These are phyloP conservation scores for Ceratitis capitata DNA, from an alignment of 1,140 invertebrate species.

Conservation along the genomic window DNA sequence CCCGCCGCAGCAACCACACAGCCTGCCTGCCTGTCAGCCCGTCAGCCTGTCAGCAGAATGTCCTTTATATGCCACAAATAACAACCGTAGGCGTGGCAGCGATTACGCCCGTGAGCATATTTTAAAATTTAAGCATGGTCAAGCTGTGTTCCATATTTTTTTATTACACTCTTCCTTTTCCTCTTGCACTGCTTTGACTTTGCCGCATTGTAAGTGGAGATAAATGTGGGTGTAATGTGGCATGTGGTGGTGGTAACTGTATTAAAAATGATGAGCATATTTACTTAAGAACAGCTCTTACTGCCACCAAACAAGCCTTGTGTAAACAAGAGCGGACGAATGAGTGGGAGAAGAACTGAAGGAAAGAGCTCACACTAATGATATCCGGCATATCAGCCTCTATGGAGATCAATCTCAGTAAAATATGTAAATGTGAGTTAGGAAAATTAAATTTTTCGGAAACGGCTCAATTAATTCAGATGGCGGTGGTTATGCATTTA, in stretches of 20 bases:
- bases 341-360: neutral
- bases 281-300: neutral
- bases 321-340: neutral
- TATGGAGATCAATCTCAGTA: too few relatives aligned
- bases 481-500: too few relatives aligned
- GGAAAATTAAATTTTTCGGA: too few relatives aligned
- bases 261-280: neutral
- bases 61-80: neutral
- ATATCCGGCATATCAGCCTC: too few relatives aligned
- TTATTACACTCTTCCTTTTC: neutral
- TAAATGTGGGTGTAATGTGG: neutral
- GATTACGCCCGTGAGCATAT: neutral
- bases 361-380: too few relatives aligned
- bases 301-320: neutral
- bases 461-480: too few relatives aligned
- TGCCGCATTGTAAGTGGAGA: neutral
- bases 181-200: neutral
- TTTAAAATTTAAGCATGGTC: neutral
- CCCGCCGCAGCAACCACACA: too few relatives aligned
- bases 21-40: too few relatives aligned
- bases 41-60: slow-evolving; percentile 49
- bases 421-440: too few relatives aligned
- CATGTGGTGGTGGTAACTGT: neutral
- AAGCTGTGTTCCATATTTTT: neutral
- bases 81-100: neutral